Evolutionary conservation across 2,888 invertebrate species (phyloP).

Genomic region (Apotomis turbidana): DNA sequence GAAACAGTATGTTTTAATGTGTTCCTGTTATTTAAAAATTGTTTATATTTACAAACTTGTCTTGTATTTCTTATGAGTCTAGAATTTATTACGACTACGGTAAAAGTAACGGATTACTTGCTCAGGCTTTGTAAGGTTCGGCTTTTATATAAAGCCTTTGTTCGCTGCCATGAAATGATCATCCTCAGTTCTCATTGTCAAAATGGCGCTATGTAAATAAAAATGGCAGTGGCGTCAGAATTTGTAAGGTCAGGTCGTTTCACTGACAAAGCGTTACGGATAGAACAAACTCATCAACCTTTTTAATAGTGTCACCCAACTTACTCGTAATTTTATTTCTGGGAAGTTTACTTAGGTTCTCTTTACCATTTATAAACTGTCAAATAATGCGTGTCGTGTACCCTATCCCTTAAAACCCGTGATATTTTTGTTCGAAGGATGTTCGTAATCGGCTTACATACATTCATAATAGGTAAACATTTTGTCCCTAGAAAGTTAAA

Average conservation of each 20-base stretch:
- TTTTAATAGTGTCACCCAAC: constrained; percentile 18
- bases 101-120: constrained; percentile 3
- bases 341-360: constrained; percentile 43
- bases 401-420: constrained; percentile 47
- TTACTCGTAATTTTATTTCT: constrained; percentile 35
- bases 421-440: constrained; percentile 46
- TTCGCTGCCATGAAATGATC: constrained; percentile 12
- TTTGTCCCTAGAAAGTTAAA: constrained; percentile 48
- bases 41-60: too few species aligned
- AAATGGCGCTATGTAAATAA: constrained; percentile 20
- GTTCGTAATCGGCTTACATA: constrained; percentile 51
- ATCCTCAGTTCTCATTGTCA: neutral
- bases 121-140: neutral
- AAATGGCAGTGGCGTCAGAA: constrained; percentile 11
- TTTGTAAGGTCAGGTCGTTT: constrained; percentile 9
- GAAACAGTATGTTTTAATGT: too few species aligned
- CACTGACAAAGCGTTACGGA: constrained; percentile 12
- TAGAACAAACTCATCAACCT: constrained; percentile 26
- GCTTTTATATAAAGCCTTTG: constrained; percentile 9
- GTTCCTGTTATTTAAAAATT: too few species aligned
- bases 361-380: constrained; percentile 47
- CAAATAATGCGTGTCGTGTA: constrained; percentile 47
- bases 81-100: neutral
- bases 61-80: too few species aligned
- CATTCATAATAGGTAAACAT: constrained; percentile 45